Conservation (phyloP, 2,888 invertebrate genomes). For the Dermolepida albohirtum region DNA sequence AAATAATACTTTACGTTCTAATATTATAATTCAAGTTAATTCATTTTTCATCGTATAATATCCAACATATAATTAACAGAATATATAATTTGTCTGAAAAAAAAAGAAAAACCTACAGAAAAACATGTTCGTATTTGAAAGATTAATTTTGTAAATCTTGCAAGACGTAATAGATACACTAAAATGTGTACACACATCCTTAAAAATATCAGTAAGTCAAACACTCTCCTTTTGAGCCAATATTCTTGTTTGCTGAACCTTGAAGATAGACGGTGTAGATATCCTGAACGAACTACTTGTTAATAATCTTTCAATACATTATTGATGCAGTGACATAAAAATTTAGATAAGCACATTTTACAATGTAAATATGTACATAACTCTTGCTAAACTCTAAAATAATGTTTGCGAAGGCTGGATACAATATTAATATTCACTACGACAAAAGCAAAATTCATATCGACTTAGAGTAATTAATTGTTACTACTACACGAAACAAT, state of each 20-base stretch:
- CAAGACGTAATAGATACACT: background rate
- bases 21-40: no score
- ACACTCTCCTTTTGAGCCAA: background rate
- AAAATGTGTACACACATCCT: background rate
- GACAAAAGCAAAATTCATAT: no score
- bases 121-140: no score
- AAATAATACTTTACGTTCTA: no score
- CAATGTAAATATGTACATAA: slow-evolving; percentile 22
- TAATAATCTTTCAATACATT: slow-evolving; percentile 11
- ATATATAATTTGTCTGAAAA: no score
- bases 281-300: slow-evolving; percentile 24
- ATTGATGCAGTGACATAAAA: slow-evolving; percentile 18
- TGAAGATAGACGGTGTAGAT: slow-evolving; percentile 16
- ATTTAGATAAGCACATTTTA: slow-evolving; percentile 15
- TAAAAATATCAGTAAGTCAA: background rate
- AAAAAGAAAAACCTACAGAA: no score
- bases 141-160: no score
- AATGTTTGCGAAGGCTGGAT: slow-evolving; percentile 15
- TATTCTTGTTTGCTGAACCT: slow-evolving; percentile 21
- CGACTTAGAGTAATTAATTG: no score
- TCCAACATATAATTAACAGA: no score
- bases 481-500: no score
- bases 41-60: no score
- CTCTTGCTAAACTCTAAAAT: slow-evolving; percentile 23
- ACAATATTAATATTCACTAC: background rate